A percentile compares a stretch with the other conserved stretches of the same genome.
These are phyloP conservation scores for Galerucella pusilla DNA, from an alignment of 2,888 invertebrate genomes.

Conservation along the genomic window DNA sequence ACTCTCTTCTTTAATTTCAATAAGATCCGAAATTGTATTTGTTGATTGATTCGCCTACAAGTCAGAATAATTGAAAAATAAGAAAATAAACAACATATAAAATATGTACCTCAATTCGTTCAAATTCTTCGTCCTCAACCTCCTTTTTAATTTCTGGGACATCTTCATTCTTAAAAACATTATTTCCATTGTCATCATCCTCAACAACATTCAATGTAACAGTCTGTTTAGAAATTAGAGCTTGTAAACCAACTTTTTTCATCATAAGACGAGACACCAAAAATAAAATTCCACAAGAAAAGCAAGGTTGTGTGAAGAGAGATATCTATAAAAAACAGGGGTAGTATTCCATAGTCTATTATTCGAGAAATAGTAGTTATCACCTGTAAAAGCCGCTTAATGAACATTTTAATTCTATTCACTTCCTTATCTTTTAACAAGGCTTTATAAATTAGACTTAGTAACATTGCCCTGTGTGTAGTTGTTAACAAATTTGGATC, in stretches of 20 bases:
- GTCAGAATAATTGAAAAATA: background rate
- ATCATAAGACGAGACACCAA: constrained; percentile 77
- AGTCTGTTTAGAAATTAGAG: constrained; percentile 52
- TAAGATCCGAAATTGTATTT: constrained; percentile 45
- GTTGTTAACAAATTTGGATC: constrained; percentile 79
- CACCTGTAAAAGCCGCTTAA: constrained; percentile 85
- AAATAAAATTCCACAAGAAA: constrained; percentile 85
- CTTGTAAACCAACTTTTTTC: constrained; percentile 56
- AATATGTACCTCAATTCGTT: background rate
- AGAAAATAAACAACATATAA: no score
- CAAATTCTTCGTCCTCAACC: constrained; percentile 48
- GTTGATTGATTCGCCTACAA: constrained; percentile 5
- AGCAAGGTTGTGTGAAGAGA: constrained; percentile 78
- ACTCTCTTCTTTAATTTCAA: constrained; percentile 51
- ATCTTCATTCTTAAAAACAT: constrained; percentile 52
- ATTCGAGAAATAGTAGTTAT: constrained; percentile 2
- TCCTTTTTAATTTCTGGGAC: constrained; percentile 53
- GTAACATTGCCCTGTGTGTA: constrained; percentile 79
- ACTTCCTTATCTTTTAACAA: constrained; percentile 81
- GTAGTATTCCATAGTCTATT: background rate
- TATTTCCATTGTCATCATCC: constrained; percentile 57
- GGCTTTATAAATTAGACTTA: constrained; percentile 89
- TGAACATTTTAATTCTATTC: constrained; percentile 81
- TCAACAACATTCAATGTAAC: constrained; percentile 34
- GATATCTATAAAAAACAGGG: constrained; percentile 67